Percentiles rank a stretch among this genome's conserved stretches.
phyloP scores from a whole-genome alignment of 35 echinoderm and acorn worm species.

The Chiridota heheva region DNA sequence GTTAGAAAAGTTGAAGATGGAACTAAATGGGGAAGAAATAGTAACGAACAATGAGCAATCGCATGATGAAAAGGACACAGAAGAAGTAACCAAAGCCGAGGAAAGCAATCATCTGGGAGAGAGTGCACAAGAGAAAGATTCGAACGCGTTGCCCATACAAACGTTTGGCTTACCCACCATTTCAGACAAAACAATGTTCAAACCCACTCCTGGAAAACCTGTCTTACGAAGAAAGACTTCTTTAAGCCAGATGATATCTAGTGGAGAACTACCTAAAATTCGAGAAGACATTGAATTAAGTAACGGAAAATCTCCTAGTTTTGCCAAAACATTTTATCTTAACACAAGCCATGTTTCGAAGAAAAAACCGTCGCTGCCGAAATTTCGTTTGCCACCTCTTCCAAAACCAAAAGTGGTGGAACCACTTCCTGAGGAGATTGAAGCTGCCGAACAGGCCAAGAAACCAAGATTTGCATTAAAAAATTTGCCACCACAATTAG shows the following conservation, averaged over 20 bases:
- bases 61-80: neutral
- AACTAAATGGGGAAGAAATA: neutral
- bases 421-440: neutral
- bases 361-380: slow-evolving; percentile 9
- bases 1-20: slow-evolving; percentile 10
- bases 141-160: slow-evolving; percentile 13
- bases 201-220: neutral
- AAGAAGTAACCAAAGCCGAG: neutral
- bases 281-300: neutral
- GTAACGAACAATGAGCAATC: neutral
- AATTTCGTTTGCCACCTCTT: slow-evolving; percentile 37
- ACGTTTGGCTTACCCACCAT: slow-evolving; percentile 63
- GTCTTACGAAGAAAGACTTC: slow-evolving; percentile 42
- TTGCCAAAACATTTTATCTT: slow-evolving; percentile 59
- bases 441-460: slow-evolving; percentile 14
- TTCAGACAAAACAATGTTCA: neutral
- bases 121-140: neutral
- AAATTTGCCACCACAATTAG: slow-evolving; percentile 15
- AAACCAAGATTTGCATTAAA: slow-evolving; percentile 11
- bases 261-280: slow-evolving; percentile 35
- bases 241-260: slow-evolving; percentile 60
- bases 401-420: slow-evolving; percentile 7
- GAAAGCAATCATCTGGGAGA: neutral
- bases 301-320: slow-evolving; percentile 21
- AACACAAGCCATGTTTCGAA: slow-evolving; percentile 63